These are phyloP conservation scores for Caenorhabditis sp. DNA, from an alignment of 2,888 invertebrate genomes.

Conservation along the genomic window DNA sequence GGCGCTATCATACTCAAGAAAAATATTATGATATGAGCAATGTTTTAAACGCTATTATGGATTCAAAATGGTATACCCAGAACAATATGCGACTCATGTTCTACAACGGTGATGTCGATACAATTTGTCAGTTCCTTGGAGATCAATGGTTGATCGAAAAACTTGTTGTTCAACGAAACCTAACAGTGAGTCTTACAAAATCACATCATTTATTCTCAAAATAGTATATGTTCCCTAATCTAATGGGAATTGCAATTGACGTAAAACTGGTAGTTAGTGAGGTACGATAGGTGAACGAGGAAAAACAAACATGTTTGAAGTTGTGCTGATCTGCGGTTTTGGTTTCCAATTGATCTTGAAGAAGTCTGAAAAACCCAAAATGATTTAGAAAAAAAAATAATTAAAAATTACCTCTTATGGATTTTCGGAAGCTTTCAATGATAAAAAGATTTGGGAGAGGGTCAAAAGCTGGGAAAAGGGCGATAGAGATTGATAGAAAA, in stretches of 20 bases:
- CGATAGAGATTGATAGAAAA: neutral
- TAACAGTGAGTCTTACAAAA: conserved; percentile 32
- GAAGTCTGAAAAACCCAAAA: too few species aligned
- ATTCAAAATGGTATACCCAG: conserved; percentile 24
- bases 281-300: too few species aligned
- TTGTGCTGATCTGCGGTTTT: too few species aligned
- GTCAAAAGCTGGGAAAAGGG: neutral
- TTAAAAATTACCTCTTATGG: neutral
- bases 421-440: neutral
- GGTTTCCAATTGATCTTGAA: too few species aligned
- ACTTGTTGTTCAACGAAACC: conserved; percentile 28
- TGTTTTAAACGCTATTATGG: conserved; percentile 43
- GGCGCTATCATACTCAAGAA: conserved; percentile 27
- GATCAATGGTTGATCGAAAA: conserved; percentile 51
- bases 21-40: conserved; percentile 56
- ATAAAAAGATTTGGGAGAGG: neutral
- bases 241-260: too few species aligned
- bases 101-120: conserved; percentile 54
- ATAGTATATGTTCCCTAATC: too few species aligned
- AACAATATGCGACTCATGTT: conserved; percentile 52
- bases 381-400: too few species aligned
- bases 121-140: conserved; percentile 52
- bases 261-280: too few species aligned
- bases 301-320: too few species aligned
- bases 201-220: too few species aligned